Conservation (phyloP, 2,113 vertebrate species). For the Lagopus leucura region DNA sequence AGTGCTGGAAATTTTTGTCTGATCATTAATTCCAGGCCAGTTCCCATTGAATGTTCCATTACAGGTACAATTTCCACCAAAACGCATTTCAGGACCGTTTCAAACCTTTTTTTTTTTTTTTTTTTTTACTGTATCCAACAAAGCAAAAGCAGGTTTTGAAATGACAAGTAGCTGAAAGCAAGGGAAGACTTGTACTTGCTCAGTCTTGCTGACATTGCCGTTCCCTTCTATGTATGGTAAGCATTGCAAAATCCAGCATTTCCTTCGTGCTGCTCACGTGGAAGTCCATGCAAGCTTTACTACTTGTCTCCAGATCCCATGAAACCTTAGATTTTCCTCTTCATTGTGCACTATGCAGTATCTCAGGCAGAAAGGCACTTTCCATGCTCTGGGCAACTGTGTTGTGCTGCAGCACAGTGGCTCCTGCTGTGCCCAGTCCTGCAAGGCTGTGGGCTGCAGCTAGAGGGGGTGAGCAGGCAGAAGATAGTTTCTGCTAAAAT, state of each 20-base stretch:
- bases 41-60: background rate
- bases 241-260: background rate
- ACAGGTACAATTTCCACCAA: background rate
- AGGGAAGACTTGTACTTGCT: background rate
- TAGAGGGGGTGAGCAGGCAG: conserved; percentile 67
- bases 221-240: background rate
- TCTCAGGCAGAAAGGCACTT: background rate
- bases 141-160: background rate
- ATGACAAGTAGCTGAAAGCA: background rate
- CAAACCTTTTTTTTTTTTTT: background rate
- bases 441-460: conserved; percentile 50
- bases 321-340: background rate
- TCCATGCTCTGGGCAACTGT: background rate
- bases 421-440: background rate
- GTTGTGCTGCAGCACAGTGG: rapidly evolving
- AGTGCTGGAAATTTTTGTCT: background rate
- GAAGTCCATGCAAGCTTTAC: background rate
- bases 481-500: conserved; percentile 27
- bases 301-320: background rate
- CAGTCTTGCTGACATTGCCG: background rate
- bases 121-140: background rate
- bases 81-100: background rate
- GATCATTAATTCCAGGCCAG: background rate
- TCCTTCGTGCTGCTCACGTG: background rate
- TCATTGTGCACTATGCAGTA: rapidly evolving